Conservation (phyloP, 2,113 vertebrate genomes). For the Pycnonotus jocosus region DNA sequence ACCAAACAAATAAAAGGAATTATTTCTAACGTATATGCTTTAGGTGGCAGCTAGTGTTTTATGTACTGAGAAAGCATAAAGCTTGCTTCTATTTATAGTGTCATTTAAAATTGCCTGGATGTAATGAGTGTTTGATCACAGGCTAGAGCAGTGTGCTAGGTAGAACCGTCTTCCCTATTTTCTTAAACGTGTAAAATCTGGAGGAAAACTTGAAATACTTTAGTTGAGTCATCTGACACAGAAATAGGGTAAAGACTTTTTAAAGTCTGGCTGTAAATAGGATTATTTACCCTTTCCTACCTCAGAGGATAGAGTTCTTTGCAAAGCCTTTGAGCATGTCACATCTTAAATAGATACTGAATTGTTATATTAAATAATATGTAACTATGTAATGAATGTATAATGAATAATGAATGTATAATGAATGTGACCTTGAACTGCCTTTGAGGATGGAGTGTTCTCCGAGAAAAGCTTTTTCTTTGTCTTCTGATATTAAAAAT, state of each 20-base stretch:
- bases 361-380: neutral
- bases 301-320: neutral
- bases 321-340: neutral
- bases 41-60: neutral
- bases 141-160: neutral
- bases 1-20: neutral
- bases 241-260: neutral
- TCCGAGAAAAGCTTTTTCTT: neutral
- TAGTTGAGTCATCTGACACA: neutral
- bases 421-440: neutral
- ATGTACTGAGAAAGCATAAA: neutral
- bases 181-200: neutral
- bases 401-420: too few species aligned
- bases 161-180: neutral
- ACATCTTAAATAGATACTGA: neutral
- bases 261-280: neutral
- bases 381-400: too few species aligned
- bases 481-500: neutral
- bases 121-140: neutral
- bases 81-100: neutral
- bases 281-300: neutral
- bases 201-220: neutral
- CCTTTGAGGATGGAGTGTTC: neutral
- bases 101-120: neutral
- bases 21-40: neutral